phyloP scores from a whole-genome alignment of 1,140 invertebrate species.

The Drosophila tani region DNA sequence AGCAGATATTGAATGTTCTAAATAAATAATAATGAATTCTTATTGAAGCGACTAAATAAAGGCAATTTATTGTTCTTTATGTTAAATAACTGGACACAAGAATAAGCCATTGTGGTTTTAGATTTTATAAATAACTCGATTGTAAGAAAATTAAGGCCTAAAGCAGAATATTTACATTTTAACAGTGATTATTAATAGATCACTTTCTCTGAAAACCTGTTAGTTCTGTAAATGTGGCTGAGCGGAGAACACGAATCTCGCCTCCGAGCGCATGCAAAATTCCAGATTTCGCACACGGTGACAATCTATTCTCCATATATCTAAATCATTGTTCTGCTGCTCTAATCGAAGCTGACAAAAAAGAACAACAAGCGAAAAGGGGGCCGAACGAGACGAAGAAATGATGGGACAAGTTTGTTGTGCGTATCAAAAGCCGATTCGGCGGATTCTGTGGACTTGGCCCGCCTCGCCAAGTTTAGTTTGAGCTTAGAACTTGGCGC shows the following conservation, averaged over 20 bases:
- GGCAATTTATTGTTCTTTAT: background rate
- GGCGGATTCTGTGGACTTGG: conserved; percentile 22
- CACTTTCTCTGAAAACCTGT: background rate
- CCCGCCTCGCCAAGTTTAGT: conserved; percentile 53
- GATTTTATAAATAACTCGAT: background rate
- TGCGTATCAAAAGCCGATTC: conserved; percentile 61
- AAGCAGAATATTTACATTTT: background rate
- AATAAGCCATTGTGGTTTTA: background rate
- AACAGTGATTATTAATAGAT: background rate
- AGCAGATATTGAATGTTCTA: too few relatives aligned
- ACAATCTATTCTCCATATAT: conserved; percentile 60
- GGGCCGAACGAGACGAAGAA: conserved; percentile 50
- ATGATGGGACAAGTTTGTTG: conserved; percentile 78
- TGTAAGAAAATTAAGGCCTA: background rate
- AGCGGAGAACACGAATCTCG: conserved; percentile 5
- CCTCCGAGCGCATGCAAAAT: conserved; percentile 51
- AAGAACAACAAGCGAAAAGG: conserved; percentile 5
- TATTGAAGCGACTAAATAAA: background rate
- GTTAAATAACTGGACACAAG: background rate
- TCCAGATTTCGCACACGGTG: conserved; percentile 38
- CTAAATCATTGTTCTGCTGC: conserved; percentile 42
- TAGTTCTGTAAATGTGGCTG: conserved; percentile 13
- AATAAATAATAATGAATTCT: too few relatives aligned
- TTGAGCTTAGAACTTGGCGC: conserved; percentile 71
- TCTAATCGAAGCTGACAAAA: conserved; percentile 48